Conservation (phyloP, 2,113 vertebrate species). For the Oryctolagus cuniculus region DNA sequence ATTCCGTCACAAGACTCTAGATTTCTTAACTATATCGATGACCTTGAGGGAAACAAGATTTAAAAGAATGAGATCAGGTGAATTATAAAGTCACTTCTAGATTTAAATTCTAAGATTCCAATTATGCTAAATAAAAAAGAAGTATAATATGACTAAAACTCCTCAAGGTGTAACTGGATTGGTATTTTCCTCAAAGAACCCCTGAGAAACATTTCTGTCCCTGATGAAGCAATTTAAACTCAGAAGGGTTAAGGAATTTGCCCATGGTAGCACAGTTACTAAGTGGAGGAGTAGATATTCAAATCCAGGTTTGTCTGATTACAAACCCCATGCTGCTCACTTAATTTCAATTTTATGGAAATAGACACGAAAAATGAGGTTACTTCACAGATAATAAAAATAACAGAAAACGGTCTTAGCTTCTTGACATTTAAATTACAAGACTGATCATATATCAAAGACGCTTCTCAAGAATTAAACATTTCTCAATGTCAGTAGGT, state of each 20-base stretch:
- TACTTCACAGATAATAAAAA: neutral
- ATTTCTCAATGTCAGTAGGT: neutral
- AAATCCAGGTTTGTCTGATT: neutral
- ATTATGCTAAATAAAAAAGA: conserved; percentile 45
- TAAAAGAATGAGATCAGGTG: conserved; percentile 23
- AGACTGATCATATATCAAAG: conserved; percentile 29
- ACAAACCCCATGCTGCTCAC: neutral
- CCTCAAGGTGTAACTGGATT: neutral
- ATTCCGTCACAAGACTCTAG: conserved; percentile 11
- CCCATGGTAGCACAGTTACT: neutral
- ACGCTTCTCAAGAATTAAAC: neutral
- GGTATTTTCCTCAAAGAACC: conserved; percentile 6
- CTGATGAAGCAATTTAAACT: neutral
- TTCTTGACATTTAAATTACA: conserved; percentile 32
- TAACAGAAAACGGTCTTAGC: neutral
- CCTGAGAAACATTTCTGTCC: neutral
- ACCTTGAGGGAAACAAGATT: neutral
- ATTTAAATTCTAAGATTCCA: conserved; percentile 49
- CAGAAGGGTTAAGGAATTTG: conserved; percentile 1
- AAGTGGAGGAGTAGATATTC: neutral
- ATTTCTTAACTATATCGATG: neutral
- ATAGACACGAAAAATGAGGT: neutral
- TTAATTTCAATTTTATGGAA: conserved; percentile 40
- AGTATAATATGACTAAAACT: conserved; percentile 25
- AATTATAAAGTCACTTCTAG: conserved; percentile 27